Evolutionary conservation across 2,888 invertebrate genomes (phyloP).

Genomic region (Cantharis nigra): DNA sequence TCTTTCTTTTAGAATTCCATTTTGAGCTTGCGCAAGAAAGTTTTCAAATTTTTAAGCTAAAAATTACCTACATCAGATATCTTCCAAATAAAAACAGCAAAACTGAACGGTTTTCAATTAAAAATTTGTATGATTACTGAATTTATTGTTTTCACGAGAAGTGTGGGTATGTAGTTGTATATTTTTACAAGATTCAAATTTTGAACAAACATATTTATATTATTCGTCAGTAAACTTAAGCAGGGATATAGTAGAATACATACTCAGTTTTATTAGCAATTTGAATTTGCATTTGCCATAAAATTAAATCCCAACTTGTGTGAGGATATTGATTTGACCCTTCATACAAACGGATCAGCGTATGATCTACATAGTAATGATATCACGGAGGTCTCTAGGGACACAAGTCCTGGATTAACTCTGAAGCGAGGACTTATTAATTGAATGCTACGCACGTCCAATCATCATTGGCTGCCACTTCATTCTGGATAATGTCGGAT

Average conservation of each 20-base stretch:
- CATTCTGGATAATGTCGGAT: conserved; percentile 51
- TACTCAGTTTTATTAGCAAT: conserved; percentile 12
- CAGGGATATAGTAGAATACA: not conserved
- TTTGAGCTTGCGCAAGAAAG: too few species aligned
- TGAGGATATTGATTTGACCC: conserved; percentile 51
- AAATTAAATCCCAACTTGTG: conserved; percentile 37
- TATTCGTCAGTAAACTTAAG: not conserved
- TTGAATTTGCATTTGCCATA: conserved; percentile 36
- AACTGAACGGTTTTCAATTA: too few species aligned
- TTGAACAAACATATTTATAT: not conserved
- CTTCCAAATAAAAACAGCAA: too few species aligned
- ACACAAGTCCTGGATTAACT: conserved; percentile 56
- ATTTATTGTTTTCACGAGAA: too few species aligned
- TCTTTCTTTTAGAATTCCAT: too few species aligned
- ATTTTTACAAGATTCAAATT: not conserved
- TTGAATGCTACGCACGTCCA: conserved; percentile 57
- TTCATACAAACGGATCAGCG: conserved; percentile 55
- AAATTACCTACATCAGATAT: too few species aligned
- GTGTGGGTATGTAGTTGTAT: too few species aligned
- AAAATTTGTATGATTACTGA: too few species aligned
- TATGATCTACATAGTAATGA: conserved; percentile 59
- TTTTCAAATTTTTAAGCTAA: too few species aligned
- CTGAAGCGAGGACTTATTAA: conserved; percentile 54
- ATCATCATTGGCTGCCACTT: conserved; percentile 56
- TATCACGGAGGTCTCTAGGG: conserved; percentile 51